These are phyloP conservation scores for Geococcyx californianus DNA, from an alignment of 2,113 vertebrate species.

Conservation along the genomic window DNA sequence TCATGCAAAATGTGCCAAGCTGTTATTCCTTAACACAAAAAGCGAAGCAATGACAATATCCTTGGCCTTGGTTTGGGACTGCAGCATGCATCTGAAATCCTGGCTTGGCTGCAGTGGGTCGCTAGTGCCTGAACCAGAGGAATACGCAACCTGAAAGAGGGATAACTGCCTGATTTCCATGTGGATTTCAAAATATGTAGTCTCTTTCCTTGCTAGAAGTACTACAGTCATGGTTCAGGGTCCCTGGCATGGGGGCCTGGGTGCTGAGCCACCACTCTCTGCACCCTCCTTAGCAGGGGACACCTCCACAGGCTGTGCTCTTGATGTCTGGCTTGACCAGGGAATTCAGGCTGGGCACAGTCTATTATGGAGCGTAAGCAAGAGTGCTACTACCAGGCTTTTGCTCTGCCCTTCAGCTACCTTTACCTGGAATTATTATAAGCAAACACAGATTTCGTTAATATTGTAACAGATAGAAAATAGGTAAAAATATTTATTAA, in stretches of 20 bases:
- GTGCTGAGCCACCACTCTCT: no score
- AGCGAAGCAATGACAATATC: fast-evolving
- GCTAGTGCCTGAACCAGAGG: neutral
- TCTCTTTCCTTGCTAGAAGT: neutral
- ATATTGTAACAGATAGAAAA: neutral
- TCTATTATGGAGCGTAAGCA: neutral
- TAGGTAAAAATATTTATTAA: neutral
- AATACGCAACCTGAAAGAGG: fast-evolving
- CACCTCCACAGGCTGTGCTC: fast-evolving
- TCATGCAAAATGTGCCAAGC: fast-evolving
- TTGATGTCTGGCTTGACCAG: fast-evolving
- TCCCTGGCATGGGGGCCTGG: neutral
- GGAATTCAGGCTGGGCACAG: neutral
- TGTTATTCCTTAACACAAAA: neutral
- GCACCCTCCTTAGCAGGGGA: fast-evolving
- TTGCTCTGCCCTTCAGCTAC: neutral
- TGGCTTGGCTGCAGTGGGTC: fast-evolving
- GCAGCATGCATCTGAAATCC: fast-evolving
- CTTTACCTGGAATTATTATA: neutral
- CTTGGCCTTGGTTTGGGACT: neutral
- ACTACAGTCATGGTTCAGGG: neutral
- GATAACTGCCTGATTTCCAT: neutral
- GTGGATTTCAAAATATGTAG: fast-evolving
- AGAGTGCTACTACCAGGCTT: neutral
- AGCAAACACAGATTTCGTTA: neutral